phyloP scores from a whole-genome alignment of 2,797 vertebrate genomes.

The Denticeps clupeoides region DNA sequence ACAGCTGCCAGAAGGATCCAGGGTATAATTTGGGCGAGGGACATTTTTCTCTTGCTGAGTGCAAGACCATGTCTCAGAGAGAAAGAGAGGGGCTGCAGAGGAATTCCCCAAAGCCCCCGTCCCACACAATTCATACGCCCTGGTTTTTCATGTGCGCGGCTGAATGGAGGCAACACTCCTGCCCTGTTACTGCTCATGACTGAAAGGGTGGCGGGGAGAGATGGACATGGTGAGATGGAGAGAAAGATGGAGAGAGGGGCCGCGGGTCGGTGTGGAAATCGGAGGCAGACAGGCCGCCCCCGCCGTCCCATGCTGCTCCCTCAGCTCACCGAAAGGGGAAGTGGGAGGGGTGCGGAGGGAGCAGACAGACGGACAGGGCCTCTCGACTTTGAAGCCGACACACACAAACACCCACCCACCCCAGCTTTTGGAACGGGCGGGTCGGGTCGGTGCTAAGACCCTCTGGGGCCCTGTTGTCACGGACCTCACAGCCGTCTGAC shows the following conservation, averaged over 20 bases:
- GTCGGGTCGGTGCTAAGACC: not conserved
- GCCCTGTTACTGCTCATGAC: constrained; percentile 1
- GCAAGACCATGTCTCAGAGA: constrained; percentile 24
- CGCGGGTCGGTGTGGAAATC: not conserved
- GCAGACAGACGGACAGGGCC: constrained; percentile 2
- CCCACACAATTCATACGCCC: not conserved
- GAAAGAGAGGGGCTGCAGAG: constrained; percentile 15
- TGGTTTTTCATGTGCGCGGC: not conserved
- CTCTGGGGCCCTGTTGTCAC: not conserved
- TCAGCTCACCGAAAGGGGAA: not conserved
- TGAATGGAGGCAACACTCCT: not conserved
- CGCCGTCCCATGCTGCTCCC: not conserved
- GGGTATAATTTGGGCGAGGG: constrained; percentile 42
- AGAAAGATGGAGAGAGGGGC: not conserved
- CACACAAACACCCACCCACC: not conserved
- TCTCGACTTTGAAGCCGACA: constrained; percentile 5
- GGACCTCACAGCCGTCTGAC: not conserved
- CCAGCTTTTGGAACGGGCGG: constrained; percentile 1
- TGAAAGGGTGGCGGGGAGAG: not conserved
- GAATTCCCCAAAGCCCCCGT: not conserved
- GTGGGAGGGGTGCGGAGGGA: not conserved
- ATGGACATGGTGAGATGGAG: not conserved
- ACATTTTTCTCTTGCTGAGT: constrained; percentile 27
- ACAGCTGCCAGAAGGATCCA: constrained; percentile 31
- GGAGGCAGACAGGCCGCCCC: not conserved